Percentiles rank a stretch among this genome's conserved stretches.
Conservation (phyloP, 2,888 invertebrate species). For the Philaethria dido region DNA sequence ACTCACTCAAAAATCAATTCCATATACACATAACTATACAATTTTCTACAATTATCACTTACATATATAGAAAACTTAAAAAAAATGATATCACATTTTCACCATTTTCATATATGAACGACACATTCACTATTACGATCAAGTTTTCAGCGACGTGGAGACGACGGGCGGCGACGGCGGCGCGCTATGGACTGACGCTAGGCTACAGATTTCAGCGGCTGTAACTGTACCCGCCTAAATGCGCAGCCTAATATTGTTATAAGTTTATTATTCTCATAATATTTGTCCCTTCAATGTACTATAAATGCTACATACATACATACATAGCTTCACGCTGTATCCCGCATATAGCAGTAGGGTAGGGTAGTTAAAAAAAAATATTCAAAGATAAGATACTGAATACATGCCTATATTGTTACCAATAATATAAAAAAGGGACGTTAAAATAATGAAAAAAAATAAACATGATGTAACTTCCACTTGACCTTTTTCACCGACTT, state of each 20-base stretch:
- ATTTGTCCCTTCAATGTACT: too few relatives aligned
- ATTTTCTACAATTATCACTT: background rate
- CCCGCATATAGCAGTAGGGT: too few relatives aligned
- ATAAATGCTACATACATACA: too few relatives aligned
- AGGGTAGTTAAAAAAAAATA: too few relatives aligned
- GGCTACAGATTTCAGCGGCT: conserved; percentile 36
- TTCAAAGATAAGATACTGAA: too few relatives aligned
- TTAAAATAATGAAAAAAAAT: too few relatives aligned
- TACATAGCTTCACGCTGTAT: too few relatives aligned
- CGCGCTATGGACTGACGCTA: conserved; percentile 39
- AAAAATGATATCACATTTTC: conserved; percentile 1
- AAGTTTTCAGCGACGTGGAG: conserved; percentile 23
- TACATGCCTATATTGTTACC: too few relatives aligned
- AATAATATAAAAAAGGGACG: too few relatives aligned
- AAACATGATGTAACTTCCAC: too few relatives aligned
- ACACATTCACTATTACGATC: conserved; percentile 14
- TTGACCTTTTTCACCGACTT: too few relatives aligned
- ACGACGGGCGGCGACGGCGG: conserved; percentile 24
- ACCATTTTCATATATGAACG: background rate
- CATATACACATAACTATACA: conserved; percentile 8
- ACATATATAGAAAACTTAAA: background rate
- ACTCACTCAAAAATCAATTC: conserved; percentile 25
- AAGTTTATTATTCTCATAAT: conserved; percentile 30
- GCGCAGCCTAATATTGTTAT: conserved; percentile 33
- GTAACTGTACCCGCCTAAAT: conserved; percentile 39